A percentile compares a stretch with the other conserved stretches of the same genome.
Evolutionary conservation across 35 echinoderm and acorn worm species (phyloP).

Genomic region (Strongylocentrotus purpuratus): DNA sequence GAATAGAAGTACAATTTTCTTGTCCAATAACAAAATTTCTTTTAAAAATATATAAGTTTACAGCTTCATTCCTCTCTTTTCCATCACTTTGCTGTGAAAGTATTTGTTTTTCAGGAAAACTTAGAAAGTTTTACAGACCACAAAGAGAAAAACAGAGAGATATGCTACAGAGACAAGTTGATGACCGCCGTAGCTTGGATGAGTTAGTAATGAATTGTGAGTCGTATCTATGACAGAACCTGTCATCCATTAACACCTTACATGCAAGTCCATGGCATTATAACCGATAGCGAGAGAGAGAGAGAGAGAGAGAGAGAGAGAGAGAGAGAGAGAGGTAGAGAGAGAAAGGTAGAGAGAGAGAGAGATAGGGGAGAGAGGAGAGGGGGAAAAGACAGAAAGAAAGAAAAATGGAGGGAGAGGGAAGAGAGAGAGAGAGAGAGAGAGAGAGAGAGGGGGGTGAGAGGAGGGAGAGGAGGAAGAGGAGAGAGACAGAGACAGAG

Average conservation of each 20-base stretch:
- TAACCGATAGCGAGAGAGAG: not conserved
- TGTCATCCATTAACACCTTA: not conserved
- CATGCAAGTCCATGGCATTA: not conserved
- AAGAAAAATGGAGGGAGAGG: too few relatives aligned
- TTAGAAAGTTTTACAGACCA: not conserved
- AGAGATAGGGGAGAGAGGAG: too few relatives aligned
- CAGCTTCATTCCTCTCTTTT: not conserved
- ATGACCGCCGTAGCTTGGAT: not conserved
- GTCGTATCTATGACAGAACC: not conserved
- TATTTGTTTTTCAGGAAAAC: not conserved
- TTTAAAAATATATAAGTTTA: too few relatives aligned
- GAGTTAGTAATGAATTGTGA: not conserved
- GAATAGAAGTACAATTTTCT: not conserved
- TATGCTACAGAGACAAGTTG: not conserved
- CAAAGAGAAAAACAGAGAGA: not conserved
- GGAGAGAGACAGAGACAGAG: too few relatives aligned
- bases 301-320: not conserved
- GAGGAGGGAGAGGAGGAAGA: too few relatives aligned
- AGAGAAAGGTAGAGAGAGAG: too few relatives aligned
- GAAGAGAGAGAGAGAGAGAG: too few relatives aligned
- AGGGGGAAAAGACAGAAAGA: too few relatives aligned
- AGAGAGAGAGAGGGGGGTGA: too few relatives aligned
- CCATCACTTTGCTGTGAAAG: not conserved
- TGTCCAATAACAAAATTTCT: too few relatives aligned
- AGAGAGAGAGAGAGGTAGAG: too few relatives aligned